A percentile compares a stretch with the other conserved stretches of the same genome.
Evolutionary conservation across 1,140 invertebrate genomes (phyloP).

Genomic region (Musca domestica): DNA sequence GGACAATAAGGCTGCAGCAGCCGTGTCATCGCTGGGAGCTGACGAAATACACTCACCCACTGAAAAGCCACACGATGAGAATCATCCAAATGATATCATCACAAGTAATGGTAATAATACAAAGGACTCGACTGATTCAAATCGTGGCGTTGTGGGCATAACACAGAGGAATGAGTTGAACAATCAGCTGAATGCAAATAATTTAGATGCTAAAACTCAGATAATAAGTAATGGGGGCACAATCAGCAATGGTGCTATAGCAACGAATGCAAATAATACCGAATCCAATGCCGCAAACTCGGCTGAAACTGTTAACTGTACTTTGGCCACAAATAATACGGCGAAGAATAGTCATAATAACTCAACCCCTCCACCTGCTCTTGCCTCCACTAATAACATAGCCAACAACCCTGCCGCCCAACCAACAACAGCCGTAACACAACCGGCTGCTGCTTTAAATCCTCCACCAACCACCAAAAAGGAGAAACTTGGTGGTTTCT

Average conservation of each 20-base stretch:
- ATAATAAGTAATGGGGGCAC: slow-evolving; percentile 30
- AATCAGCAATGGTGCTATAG: background rate
- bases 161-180: background rate
- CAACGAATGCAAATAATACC: slow-evolving; percentile 2
- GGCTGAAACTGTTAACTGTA: no score
- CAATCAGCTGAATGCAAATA: slow-evolving; percentile 1
- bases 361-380: background rate
- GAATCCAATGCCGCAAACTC: background rate
- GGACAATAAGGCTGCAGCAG: slow-evolving; percentile 43
- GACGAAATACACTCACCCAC: background rate
- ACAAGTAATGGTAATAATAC: slow-evolving; percentile 14
- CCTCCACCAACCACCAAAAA: slow-evolving; percentile 38
- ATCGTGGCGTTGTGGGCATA: background rate
- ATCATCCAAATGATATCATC: slow-evolving; percentile 32
- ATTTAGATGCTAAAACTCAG: slow-evolving; percentile 5
- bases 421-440: slow-evolving; percentile 4
- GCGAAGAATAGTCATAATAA: no score
- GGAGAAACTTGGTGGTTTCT: slow-evolving; percentile 50
- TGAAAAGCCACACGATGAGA: slow-evolving; percentile 34
- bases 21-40: background rate
- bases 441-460: background rate
- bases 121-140: background rate
- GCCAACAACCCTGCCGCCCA: background rate
- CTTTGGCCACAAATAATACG: no score
- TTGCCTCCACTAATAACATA: background rate